Percentiles rank a stretch among this genome's conserved stretches.
These are phyloP conservation scores for Suillia variegata DNA, from an alignment of 2,888 invertebrate genomes.

Conservation along the genomic window DNA sequence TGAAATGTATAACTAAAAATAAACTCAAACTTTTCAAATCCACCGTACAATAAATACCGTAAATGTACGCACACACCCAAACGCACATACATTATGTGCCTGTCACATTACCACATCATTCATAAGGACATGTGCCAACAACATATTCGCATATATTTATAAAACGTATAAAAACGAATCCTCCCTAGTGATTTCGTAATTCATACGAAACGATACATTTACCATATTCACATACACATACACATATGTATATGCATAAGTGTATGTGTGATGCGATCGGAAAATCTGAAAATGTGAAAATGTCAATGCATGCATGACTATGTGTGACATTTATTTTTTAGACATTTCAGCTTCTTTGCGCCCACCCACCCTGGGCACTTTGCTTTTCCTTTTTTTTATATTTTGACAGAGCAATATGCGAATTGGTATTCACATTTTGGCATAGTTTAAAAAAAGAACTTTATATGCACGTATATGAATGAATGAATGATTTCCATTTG, in stretches of 20 bases:
- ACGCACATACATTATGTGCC: slow-evolving; percentile 17
- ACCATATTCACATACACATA: no score
- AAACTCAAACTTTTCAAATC: no score
- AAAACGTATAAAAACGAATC: slow-evolving; percentile 19
- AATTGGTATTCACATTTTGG: slow-evolving; percentile 52
- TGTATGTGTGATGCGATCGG: not conserved
- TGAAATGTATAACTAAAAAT: no score
- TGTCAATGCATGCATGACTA: slow-evolving; percentile 44
- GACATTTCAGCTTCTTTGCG: not conserved
- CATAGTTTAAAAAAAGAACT: slow-evolving; percentile 36
- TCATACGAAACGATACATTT: no score
- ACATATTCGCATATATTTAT: slow-evolving; percentile 38
- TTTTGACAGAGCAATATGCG: slow-evolving; percentile 50
- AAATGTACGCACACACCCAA: not conserved
- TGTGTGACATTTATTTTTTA: slow-evolving; percentile 35
- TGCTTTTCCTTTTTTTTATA: slow-evolving; percentile 35
- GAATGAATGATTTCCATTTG: slow-evolving; percentile 49
- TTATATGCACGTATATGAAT: slow-evolving; percentile 3
- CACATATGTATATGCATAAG: no score
- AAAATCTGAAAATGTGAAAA: slow-evolving; percentile 37
- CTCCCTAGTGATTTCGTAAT: slow-evolving; percentile 28
- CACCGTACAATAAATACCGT: no score
- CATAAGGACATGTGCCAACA: slow-evolving; percentile 57
- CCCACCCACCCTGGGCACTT: not conserved
- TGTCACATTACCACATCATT: slow-evolving; percentile 59